Conservation (phyloP, 2,888 invertebrate species). For the Lycia hirtaria region DNA sequence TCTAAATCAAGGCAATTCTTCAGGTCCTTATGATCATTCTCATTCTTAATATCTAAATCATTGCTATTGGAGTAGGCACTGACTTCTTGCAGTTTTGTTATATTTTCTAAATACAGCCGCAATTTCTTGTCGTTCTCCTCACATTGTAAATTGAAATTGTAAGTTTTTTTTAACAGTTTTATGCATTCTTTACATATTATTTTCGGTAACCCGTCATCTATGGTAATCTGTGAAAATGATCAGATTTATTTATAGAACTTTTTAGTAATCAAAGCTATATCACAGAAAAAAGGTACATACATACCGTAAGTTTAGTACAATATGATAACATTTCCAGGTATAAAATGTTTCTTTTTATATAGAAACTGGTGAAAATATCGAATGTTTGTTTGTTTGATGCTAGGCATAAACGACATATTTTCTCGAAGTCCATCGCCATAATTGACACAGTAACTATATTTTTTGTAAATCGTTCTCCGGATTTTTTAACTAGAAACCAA, state of each 20-base stretch:
- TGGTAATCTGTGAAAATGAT: slow-evolving; percentile 11
- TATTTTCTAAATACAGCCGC: slow-evolving; percentile 48
- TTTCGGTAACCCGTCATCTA: slow-evolving; percentile 70
- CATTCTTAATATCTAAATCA: slow-evolving; percentile 25
- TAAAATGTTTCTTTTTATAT: slow-evolving; percentile 63
- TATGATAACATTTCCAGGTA: slow-evolving; percentile 70
- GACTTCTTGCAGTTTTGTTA: slow-evolving; percentile 18
- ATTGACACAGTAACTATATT: too few relatives aligned
- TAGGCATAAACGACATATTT: slow-evolving; percentile 74
- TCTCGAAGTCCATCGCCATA: slow-evolving; percentile 60
- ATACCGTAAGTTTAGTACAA: slow-evolving; percentile 74
- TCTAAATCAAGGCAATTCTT: slow-evolving; percentile 38
- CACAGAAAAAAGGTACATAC: background rate
- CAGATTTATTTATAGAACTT: slow-evolving; percentile 1
- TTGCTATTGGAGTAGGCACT: background rate
- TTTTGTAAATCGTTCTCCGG: too few relatives aligned
- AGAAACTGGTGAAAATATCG: slow-evolving; percentile 71
- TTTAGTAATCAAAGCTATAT: background rate
- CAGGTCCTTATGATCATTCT: slow-evolving; percentile 19
- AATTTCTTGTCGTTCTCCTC: slow-evolving; percentile 68
- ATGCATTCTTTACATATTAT: slow-evolving; percentile 74
- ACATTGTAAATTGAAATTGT: slow-evolving; percentile 69
- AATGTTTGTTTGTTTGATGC: slow-evolving; percentile 59
- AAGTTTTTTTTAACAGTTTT: slow-evolving; percentile 67
- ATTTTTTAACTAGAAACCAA: too few relatives aligned